phyloP scores from a whole-genome alignment of 2,888 invertebrate species.

The Caenorhabditis sp. region DNA sequence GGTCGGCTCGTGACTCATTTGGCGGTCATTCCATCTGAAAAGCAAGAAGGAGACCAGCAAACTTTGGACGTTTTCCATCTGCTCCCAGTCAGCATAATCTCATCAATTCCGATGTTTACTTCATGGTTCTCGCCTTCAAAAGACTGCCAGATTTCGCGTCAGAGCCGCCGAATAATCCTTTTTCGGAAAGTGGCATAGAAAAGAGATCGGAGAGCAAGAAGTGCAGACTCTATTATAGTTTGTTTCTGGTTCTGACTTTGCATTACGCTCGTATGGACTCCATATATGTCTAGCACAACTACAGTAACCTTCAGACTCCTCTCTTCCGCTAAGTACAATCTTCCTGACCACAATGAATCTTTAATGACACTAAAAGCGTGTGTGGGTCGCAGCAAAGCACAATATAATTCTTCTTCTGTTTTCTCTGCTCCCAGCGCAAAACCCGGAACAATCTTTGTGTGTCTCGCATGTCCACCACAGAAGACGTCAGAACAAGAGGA shows the following conservation, averaged over 20 bases:
- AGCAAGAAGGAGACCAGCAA: no score
- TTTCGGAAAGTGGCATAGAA: neutral
- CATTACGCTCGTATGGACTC: neutral
- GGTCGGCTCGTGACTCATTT: neutral
- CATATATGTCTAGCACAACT: neutral
- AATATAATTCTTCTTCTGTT: conserved; percentile 1
- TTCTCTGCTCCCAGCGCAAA: neutral
- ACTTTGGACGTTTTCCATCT: no score
- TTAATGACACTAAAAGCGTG: neutral
- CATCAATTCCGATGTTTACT: neutral
- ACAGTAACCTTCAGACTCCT: no score
- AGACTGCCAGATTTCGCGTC: no score
- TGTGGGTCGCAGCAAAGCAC: neutral
- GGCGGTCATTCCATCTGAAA: no score
- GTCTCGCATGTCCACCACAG: neutral
- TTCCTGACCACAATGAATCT: conserved; percentile 3
- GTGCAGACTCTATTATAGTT: neutral
- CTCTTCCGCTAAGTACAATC: neutral
- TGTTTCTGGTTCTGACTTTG: neutral
- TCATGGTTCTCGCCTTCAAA: neutral
- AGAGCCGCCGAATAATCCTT: neutral
- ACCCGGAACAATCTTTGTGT: neutral
- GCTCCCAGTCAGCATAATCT: neutral
- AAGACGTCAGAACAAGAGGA: neutral
- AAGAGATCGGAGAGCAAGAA: conserved; percentile 3